Conservation (phyloP, 2,888 invertebrate genomes). For the Pandemis cinnamomeana region DNA sequence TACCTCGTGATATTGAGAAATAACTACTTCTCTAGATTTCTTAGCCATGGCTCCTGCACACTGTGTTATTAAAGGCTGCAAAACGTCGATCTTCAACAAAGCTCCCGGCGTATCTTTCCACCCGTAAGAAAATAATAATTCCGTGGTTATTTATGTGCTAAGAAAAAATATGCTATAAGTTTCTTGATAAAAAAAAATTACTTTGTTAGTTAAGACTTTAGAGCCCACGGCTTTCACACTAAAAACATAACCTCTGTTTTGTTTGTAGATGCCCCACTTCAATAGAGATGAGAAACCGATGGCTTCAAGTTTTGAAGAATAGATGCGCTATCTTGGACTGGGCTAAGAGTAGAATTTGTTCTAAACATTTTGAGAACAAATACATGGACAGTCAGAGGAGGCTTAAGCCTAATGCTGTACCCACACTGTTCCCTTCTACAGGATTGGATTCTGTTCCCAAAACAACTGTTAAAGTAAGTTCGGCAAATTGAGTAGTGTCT, state of each 20-base stretch:
- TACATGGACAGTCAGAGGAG: conserved; percentile 67
- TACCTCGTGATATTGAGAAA: not conserved
- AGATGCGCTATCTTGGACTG: conserved; percentile 69
- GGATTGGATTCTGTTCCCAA: conserved; percentile 21
- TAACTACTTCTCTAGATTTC: not conserved
- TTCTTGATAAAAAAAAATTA: not conserved
- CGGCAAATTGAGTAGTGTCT: too few species aligned
- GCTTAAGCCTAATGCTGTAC: conserved; percentile 68
- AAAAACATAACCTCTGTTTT: conserved; percentile 24
- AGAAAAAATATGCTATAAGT: not conserved
- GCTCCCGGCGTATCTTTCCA: conserved; percentile 64
- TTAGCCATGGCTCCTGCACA: conserved; percentile 58
- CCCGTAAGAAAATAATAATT: conserved; percentile 58
- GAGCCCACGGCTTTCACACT: not conserved
- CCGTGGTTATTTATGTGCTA: not conserved
- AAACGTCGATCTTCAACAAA: conserved; percentile 66
- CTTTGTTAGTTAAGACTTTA: too few species aligned
- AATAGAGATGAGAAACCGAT: conserved; percentile 68
- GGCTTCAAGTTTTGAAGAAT: conserved; percentile 67
- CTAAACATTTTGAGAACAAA: conserved; percentile 73
- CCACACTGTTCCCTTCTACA: conserved; percentile 63
- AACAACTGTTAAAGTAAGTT: conserved; percentile 53
- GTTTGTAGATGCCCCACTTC: conserved; percentile 65
- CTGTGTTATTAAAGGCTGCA: conserved; percentile 70
- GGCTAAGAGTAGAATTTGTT: conserved; percentile 72